Evolutionary conservation across 2,797 vertebrate species (phyloP), one percentile per base, ranked within the genome.

Genomic region (Melopsittacus undulatus): DNA sequence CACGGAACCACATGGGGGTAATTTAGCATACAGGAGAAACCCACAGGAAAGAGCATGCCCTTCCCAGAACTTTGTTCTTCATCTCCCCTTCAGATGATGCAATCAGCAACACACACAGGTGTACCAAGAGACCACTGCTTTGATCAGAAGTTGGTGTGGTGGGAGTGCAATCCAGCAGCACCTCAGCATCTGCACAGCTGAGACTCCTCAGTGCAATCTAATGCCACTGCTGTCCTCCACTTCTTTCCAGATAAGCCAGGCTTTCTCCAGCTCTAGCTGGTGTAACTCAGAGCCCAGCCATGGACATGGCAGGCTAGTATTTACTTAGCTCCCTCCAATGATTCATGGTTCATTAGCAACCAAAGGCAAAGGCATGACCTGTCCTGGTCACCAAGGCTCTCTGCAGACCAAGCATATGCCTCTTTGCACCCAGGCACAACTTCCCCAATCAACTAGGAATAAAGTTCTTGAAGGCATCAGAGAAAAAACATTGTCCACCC

Each of bases 11-110:
- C 0, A 10, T 6, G 5, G 45, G 42, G 18, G 24, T 66, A 86
- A 62, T 69, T 93, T 40, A 63, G 45, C 46, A 57, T 4, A 67
- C 19, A 63, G 20, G 16, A 84, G 70, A 92, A 93, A 77, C 43
- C 49, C 88, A 89, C 22, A 84, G 78, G 40, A 57, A 92, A 91
- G 82, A 63, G 12, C 12, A 8, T 30, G 56, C 64, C 24, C 48
- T 42, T 84, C 92, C 40, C 64, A 67, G 76, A 90, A 68, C 45
- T 82, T 86, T 85, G 45, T 14, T 92, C 62, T 59, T 75, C 51
- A 27, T 38, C 80, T 76, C 16, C 56, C 45, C 62, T 70, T 52
- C 67, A 64, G 61, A 34, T 48, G 59, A 87, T n/a, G 38, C 45
- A 43, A 51, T 16, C 82, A 61, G 82, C 52, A 93, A 64, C 72